These are phyloP conservation scores for Pogonognathellus flavescens DNA, from an alignment of 1,140 invertebrate genomes.

Conservation along the genomic window DNA sequence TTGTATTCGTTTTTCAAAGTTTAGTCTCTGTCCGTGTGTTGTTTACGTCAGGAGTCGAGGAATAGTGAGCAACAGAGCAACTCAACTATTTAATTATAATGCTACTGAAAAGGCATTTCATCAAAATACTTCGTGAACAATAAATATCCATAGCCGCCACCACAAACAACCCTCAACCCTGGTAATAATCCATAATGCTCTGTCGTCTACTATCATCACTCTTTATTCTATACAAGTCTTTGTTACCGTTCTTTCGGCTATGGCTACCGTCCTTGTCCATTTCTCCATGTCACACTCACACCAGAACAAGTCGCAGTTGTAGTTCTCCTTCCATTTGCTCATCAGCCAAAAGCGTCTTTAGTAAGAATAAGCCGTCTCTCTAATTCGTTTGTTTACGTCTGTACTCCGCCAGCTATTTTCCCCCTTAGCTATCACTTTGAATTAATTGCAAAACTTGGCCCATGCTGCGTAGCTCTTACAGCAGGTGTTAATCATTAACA, in stretches of 20 bases:
- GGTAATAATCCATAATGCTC: not conserved
- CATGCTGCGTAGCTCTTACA: not conserved
- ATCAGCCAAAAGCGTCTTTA: not conserved
- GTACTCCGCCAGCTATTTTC: not conserved
- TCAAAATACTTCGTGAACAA: not conserved
- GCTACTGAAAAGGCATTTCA: not conserved
- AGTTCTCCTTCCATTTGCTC: not conserved
- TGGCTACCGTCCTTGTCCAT: not conserved
- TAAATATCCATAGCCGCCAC: no score
- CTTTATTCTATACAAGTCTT: not conserved
- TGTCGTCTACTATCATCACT: not conserved
- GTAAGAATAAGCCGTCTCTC: not conserved
- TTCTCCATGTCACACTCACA: not conserved
- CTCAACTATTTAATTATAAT: not conserved
- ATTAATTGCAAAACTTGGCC: constrained; percentile 12
- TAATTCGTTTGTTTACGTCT: not conserved
- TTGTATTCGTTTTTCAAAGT: not conserved
- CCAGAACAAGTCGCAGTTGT: no score
- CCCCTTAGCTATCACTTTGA: constrained; percentile 17
- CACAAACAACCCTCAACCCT: no score
- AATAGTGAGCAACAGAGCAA: not conserved
- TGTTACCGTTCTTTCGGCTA: not conserved
- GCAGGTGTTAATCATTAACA: not conserved
- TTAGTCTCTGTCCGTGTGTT: not conserved
- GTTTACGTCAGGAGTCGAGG: not conserved